Conservation (phyloP, 2,113 vertebrate genomes). For the Rhegmatorhina hoffmannsi region DNA sequence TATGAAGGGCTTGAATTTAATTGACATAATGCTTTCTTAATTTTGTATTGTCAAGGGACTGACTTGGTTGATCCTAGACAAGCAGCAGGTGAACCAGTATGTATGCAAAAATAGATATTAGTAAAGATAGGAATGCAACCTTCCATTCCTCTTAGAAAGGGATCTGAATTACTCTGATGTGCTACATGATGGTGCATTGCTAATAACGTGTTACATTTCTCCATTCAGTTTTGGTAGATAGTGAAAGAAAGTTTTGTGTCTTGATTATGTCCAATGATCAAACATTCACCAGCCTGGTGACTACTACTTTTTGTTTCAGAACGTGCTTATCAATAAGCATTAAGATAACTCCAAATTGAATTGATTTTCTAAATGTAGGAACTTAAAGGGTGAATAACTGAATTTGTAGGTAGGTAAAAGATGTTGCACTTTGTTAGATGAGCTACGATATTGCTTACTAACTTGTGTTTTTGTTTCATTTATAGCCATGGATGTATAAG, state of each 20-base stretch:
- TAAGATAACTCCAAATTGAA: neutral
- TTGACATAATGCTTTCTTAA: neutral
- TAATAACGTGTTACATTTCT: neutral
- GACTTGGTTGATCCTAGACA: neutral
- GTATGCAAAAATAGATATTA: neutral
- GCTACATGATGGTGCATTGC: neutral
- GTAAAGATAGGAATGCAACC: neutral
- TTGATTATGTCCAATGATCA: neutral
- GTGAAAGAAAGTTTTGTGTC: neutral
- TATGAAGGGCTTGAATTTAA: neutral
- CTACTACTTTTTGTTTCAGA: neutral
- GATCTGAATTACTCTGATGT: neutral
- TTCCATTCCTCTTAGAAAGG: neutral
- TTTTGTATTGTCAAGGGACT: neutral
- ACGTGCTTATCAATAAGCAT: neutral
- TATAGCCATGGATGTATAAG: conserved; percentile 94
- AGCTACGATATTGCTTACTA: neutral
- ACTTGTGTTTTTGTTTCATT: neutral
- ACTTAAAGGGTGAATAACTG: neutral
- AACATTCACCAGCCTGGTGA: neutral
- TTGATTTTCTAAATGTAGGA: neutral
- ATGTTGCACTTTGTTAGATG: neutral
- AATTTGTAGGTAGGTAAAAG: neutral
- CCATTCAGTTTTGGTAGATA: neutral
- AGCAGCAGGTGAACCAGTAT: neutral